Conservation (phyloP, 2,113 vertebrate genomes). For the Pluvialis apricaria region DNA sequence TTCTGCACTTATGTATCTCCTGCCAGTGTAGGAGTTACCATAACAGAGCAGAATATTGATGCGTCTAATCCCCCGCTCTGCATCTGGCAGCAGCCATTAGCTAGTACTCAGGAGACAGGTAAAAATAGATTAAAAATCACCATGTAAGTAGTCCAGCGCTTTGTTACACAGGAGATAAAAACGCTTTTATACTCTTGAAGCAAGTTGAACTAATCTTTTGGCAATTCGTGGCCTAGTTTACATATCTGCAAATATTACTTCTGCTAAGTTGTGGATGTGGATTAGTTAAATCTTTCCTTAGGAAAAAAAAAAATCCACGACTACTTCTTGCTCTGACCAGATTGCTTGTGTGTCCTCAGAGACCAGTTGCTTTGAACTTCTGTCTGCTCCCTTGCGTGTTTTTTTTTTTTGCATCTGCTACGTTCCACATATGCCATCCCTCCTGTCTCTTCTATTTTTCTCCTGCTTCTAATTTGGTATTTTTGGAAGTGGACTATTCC, state of each 20-base stretch:
- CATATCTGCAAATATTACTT: background rate
- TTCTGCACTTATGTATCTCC: background rate
- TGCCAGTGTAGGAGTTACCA: background rate
- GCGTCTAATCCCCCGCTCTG: background rate
- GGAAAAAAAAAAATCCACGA: background rate
- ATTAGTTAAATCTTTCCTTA: background rate
- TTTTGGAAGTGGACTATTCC: background rate
- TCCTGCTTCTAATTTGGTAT: background rate
- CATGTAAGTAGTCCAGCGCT: background rate
- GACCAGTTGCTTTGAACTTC: background rate
- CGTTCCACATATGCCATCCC: rapidly evolving
- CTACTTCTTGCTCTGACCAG: background rate
- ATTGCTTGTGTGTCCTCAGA: background rate
- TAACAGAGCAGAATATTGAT: background rate
- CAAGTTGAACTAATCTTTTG: background rate
- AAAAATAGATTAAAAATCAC: background rate
- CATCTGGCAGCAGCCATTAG: background rate
- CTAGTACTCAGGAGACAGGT: background rate
- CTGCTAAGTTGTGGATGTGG: background rate
- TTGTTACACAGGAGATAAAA: background rate
- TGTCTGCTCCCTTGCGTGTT: background rate
- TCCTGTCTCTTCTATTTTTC: background rate
- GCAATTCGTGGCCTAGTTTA: background rate
- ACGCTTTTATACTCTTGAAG: background rate
- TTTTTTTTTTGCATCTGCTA: background rate